Percentiles rank a stretch among this genome's conserved stretches.
phyloP scores from a whole-genome alignment of 2,113 vertebrate genomes.

The Apteryx owenii region DNA sequence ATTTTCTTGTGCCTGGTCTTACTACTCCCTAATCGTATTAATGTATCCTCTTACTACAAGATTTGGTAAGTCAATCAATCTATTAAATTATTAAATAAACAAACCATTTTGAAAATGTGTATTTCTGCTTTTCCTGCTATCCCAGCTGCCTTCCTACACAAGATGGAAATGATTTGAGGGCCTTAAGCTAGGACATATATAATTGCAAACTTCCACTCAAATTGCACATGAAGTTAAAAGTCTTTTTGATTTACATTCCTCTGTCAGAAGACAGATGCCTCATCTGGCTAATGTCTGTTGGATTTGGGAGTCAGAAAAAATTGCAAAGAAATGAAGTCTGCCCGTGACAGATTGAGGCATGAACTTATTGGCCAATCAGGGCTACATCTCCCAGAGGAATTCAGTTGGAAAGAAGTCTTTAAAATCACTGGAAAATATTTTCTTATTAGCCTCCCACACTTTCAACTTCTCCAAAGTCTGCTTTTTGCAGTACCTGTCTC shows the following conservation, averaged over 20 bases:
- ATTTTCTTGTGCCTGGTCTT: neutral
- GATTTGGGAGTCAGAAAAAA: neutral
- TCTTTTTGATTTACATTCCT: neutral
- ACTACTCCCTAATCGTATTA: neutral
- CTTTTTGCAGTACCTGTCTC: neutral
- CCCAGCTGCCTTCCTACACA: neutral
- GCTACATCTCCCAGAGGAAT: neutral
- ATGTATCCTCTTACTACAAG: neutral
- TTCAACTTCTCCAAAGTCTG: neutral
- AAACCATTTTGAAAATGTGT: neutral
- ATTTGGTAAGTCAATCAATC: neutral
- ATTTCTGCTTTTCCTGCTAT: neutral
- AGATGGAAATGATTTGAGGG: neutral
- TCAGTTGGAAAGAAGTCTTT: neutral
- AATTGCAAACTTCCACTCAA: neutral
- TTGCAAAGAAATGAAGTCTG: neutral
- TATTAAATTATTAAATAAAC: neutral
- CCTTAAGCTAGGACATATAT: neutral
- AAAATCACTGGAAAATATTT: neutral
- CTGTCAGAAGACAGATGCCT: neutral
- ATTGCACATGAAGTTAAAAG: neutral
- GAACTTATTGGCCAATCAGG: neutral
- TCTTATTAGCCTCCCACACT: neutral
- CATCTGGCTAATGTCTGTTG: neutral
- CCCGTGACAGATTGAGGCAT: neutral